Base-by-base conservation (phyloP, 37 sponge, comb jelly and placozoan species). In the Axinella damicornis region DNA sequence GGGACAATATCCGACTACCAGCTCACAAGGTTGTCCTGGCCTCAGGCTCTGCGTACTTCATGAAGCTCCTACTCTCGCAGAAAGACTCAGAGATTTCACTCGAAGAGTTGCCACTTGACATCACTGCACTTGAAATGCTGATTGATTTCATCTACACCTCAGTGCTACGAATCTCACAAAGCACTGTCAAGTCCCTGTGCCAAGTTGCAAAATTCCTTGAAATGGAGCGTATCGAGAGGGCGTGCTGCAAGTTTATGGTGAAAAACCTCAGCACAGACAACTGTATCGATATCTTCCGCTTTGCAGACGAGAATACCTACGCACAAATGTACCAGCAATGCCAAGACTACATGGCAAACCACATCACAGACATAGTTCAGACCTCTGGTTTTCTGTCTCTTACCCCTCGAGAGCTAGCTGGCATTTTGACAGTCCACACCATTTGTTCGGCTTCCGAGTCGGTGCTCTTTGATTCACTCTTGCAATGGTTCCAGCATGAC, bases 181-280 rank as follows among this genome's bases (percentile, higher is more conserved):
- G 18, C 63, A 74, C 41, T 31, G 85, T 75, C n/a, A 37, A 66
- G 39, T 41, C 74, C 15, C 55, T 84, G 11, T 84, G 85, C 57
- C 52, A 52, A 21, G 85, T 58, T 31, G 62, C 85, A 6, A 60
- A 25, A 56, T 21, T 65, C 22, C 57, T 84, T 2, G 62, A 74
- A 54, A 33, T 84, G 27, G 62, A 54, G 24, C 41, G 76, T 9
- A 65, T 84, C n/a, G 76, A 84, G 76, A 84, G 52, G 62, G 74
- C 85, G 54, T 84, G 85, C 76, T 74, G 76, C 55, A 84, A 84
- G 67, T 84, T 84, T 17, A 84, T 84, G 75, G 37, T 30, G 24
- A 84, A 84, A 21, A 84, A 62, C 32, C 65, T 84, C 27, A 46
- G 25, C 28, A 15, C 30, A 39, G 25, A 22, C 14, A 76, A 74